Conservation (phyloP, 2,113 vertebrate genomes). For the Eolophus roseicapilla region DNA sequence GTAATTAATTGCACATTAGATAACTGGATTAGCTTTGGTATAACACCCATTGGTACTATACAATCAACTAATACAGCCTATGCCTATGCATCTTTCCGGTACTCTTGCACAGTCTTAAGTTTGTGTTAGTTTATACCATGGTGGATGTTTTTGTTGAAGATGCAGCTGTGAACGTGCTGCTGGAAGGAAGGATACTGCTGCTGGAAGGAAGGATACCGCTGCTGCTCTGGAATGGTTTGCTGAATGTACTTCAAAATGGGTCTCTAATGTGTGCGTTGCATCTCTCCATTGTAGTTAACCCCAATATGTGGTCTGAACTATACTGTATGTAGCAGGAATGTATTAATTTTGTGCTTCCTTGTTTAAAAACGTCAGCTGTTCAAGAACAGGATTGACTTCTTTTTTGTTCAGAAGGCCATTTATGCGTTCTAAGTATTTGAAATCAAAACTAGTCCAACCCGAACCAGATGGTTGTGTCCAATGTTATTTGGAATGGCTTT, state of each 20-base stretch:
- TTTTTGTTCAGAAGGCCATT: constrained; percentile 77
- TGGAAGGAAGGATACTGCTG: constrained; percentile 35
- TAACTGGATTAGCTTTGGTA: neutral
- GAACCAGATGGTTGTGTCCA: constrained; percentile 6
- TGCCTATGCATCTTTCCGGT: neutral
- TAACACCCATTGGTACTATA: neutral
- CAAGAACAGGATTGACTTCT: constrained; percentile 56
- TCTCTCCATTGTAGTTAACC: constrained; percentile 30
- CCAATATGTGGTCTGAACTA: neutral
- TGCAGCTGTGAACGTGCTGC: constrained; percentile 54
- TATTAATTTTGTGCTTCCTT: constrained; percentile 75
- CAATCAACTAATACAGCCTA: neutral
- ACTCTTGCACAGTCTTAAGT: neutral
- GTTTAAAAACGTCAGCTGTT: constrained; percentile 54
- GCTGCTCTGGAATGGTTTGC: constrained; percentile 59
- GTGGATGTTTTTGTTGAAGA: neutral
- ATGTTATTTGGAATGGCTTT: neutral
- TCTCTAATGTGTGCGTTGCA: neutral
- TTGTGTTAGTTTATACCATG: neutral
- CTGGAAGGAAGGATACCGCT: neutral
- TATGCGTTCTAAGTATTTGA: constrained; percentile 32
- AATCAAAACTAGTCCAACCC: neutral
- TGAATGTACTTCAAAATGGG: constrained; percentile 71
- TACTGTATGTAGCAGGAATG: constrained; percentile 46
- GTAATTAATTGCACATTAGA: constrained; percentile 88